These are phyloP conservation scores for Haplotaxodon microlepis DNA, from an alignment of 2,113 vertebrate species.

Conservation along the genomic window DNA sequence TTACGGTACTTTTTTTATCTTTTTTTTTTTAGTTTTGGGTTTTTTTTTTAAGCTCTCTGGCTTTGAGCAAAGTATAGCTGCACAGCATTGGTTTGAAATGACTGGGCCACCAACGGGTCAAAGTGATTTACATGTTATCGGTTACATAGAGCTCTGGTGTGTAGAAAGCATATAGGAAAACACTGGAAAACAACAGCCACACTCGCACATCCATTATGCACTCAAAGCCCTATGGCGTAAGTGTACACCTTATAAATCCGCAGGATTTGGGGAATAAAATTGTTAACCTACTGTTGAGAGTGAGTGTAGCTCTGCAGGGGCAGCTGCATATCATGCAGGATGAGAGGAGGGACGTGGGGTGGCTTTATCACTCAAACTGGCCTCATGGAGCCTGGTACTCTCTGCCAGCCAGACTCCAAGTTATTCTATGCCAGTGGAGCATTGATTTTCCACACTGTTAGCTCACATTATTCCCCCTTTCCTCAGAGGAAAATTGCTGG, in stretches of 20 bases:
- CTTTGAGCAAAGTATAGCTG: neutral
- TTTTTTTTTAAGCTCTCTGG: neutral
- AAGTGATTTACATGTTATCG: neutral
- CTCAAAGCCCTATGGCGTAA: neutral
- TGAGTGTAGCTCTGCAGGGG: constrained; percentile 28
- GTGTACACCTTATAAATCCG: constrained; percentile 18
- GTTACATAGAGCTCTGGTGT: neutral
- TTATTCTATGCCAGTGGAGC: constrained; percentile 69
- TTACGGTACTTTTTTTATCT: neutral
- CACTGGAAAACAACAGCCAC: neutral
- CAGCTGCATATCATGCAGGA: constrained; percentile 38
- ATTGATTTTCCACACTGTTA: constrained; percentile 75
- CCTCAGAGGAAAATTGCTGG: constrained; percentile 66
- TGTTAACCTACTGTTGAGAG: constrained; percentile 54
- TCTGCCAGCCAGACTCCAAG: constrained; percentile 59
- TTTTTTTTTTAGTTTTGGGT: neutral
- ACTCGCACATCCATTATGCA: neutral
- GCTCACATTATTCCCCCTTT: constrained; percentile 71
- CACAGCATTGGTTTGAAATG: neutral
- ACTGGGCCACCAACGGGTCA: neutral
- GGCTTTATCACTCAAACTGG: constrained; percentile 60
- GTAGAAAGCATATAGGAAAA: neutral
- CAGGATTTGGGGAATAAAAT: constrained; percentile 48
- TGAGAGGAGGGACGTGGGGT: constrained; percentile 40
- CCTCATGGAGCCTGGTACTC: constrained; percentile 45